Percentiles rank a stretch among this genome's conserved stretches.
These are phyloP conservation scores for Leptinotarsa undecemlineata DNA, from an alignment of 1,140 invertebrate species.

Conservation along the genomic window DNA sequence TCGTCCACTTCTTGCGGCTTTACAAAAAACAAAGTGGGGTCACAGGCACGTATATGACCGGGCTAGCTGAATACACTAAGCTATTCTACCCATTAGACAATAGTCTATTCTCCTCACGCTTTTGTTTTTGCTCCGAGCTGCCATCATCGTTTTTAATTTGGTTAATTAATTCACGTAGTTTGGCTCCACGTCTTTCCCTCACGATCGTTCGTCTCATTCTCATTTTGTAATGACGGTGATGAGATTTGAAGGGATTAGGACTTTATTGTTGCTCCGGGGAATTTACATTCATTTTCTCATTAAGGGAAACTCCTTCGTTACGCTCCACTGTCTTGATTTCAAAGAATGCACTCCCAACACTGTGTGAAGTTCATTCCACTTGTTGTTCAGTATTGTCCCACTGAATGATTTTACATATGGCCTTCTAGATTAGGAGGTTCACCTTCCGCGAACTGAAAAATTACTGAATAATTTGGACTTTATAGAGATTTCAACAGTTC, in stretches of 20 bases:
- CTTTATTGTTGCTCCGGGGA: not conserved
- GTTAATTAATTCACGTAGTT: constrained; percentile 34
- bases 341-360: too few species aligned
- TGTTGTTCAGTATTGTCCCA: too few species aligned
- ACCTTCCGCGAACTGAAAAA: too few species aligned
- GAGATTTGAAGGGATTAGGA: constrained; percentile 1
- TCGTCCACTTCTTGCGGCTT: constrained; percentile 14
- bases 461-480: too few species aligned
- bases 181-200: constrained; percentile 16
- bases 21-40: constrained; percentile 14
- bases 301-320: not conserved
- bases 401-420: too few species aligned
- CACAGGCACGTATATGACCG: constrained; percentile 13
- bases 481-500: too few species aligned
- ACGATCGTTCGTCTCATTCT: not conserved
- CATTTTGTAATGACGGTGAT: not conserved
- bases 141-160: constrained; percentile 43
- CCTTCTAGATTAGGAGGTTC: too few species aligned
- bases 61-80: too few species aligned
- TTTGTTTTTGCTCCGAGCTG: constrained; percentile 29
- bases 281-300: not conserved
- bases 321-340: not conserved
- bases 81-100: constrained; percentile 24
- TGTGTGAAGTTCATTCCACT: too few species aligned
- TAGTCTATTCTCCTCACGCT: constrained; percentile 39